These are phyloP conservation scores for Melanotaenia trifasciata DNA, from an alignment of 2,797 vertebrate species.

Conservation along the genomic window DNA sequence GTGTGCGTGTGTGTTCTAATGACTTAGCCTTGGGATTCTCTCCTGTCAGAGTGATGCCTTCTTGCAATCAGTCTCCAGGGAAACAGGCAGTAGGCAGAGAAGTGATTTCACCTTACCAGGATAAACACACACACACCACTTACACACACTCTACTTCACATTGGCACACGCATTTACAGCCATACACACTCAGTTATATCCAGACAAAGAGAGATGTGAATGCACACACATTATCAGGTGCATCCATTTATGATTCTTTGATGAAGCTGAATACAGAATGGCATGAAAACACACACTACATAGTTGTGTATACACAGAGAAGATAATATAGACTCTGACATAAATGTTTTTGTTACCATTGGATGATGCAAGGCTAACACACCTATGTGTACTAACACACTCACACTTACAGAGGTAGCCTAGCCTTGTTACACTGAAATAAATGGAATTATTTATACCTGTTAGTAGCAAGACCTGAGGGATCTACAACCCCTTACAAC, in stretches of 20 bases:
- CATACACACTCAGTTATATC: conserved; percentile 77
- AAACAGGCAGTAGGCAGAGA: conserved; percentile 74
- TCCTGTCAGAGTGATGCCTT: conserved; percentile 65
- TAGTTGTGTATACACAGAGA: conserved; percentile 42
- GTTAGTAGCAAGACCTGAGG: conserved; percentile 58
- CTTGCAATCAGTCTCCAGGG: conserved; percentile 82
- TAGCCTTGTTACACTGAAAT: conserved; percentile 48
- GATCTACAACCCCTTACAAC: conserved; percentile 28
- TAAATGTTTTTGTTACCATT: conserved; percentile 43
- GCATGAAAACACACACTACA: conserved; percentile 35
- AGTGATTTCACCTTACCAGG: conserved; percentile 68
- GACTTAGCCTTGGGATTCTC: conserved; percentile 66
- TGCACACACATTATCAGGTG: conserved; percentile 49
- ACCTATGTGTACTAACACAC: conserved; percentile 43
- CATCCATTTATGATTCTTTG: conserved; percentile 37
- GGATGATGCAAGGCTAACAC: conserved; percentile 52
- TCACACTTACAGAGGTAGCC: conserved; percentile 32
- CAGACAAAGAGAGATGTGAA: conserved; percentile 59
- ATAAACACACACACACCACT: conserved; percentile 57
- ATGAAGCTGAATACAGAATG: conserved; percentile 34
- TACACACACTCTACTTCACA: conserved; percentile 64
- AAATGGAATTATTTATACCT: conserved; percentile 61
- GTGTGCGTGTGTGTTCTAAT: conserved; percentile 43
- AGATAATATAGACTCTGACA: conserved; percentile 26
- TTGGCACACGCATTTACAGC: conserved; percentile 68